Percentiles rank a stretch among this genome's conserved stretches.
Evolutionary conservation across 1,140 invertebrate species (phyloP).

Genomic region (Drosophila nasuta): DNA sequence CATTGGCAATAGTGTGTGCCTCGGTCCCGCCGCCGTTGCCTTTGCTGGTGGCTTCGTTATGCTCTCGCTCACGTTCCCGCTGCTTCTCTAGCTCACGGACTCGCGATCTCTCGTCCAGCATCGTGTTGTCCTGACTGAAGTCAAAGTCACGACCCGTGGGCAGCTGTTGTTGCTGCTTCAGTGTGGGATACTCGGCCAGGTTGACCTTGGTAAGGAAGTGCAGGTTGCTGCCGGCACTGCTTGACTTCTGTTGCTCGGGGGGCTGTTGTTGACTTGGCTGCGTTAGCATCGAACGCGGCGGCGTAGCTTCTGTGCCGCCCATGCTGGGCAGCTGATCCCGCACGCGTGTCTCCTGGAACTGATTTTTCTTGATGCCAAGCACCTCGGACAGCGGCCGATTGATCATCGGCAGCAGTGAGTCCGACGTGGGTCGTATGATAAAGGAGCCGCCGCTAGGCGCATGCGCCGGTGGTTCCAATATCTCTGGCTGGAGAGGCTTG

Average conservation of each 20-base stretch:
- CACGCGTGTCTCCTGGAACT: slow-evolving; percentile 83
- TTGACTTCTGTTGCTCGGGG: slow-evolving; percentile 28
- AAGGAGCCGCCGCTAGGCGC: slow-evolving; percentile 65
- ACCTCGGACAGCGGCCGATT: slow-evolving; percentile 84
- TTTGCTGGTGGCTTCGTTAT: slow-evolving; percentile 69
- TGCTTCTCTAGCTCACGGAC: slow-evolving; percentile 68
- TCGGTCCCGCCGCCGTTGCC: slow-evolving; percentile 52
- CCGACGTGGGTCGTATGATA: slow-evolving; percentile 77
- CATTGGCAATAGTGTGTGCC: slow-evolving; percentile 75
- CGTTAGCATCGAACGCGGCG: slow-evolving; percentile 52
- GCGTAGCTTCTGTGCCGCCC: slow-evolving; percentile 52
- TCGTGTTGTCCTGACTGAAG: slow-evolving; percentile 80
- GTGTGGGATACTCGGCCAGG: slow-evolving; percentile 78
- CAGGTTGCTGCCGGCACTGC: slow-evolving; percentile 18
- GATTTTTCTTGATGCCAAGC: slow-evolving; percentile 84
- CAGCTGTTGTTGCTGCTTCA: slow-evolving; percentile 46
- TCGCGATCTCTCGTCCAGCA: slow-evolving; percentile 77
- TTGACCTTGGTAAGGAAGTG: slow-evolving; percentile 83
- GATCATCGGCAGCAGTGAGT: slow-evolving; percentile 80
- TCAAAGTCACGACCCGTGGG: slow-evolving; percentile 74
- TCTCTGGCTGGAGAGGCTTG: slow-evolving; percentile 62
- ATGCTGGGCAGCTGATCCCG: slow-evolving; percentile 58
- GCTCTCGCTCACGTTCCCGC: slow-evolving; percentile 56
- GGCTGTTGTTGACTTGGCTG: slow-evolving; percentile 16
- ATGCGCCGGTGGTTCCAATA: slow-evolving; percentile 59